Evolutionary conservation across 2,113 vertebrate species (phyloP).

Genomic region (Jaculus jaculus): DNA sequence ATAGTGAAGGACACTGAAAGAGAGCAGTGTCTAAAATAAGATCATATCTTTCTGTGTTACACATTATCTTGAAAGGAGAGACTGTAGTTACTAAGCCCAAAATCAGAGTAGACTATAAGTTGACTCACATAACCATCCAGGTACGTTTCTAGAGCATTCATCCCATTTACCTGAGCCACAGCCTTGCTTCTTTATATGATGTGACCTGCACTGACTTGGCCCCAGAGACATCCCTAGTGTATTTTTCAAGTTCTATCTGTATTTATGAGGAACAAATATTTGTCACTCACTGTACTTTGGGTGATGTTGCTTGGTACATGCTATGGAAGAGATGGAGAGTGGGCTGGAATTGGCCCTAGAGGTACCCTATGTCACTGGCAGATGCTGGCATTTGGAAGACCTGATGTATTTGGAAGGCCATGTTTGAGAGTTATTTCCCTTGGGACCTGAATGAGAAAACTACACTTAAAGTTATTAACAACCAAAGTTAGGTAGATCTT

Average conservation of each 20-base stretch:
- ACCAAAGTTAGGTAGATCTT: neutral
- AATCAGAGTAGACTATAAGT: neutral
- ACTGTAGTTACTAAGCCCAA: neutral
- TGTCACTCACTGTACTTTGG: neutral
- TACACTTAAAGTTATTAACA: neutral
- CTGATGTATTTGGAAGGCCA: neutral
- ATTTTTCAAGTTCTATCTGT: neutral
- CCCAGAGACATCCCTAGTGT: neutral
- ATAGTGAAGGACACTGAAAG: neutral
- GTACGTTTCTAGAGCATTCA: neutral
- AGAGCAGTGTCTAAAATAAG: neutral
- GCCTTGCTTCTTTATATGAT: neutral
- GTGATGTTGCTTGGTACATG: neutral
- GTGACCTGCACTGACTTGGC: neutral
- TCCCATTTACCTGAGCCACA: neutral
- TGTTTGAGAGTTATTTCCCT: conserved; percentile 14
- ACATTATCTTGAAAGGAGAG: neutral
- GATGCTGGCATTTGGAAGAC: neutral
- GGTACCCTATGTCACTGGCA: neutral
- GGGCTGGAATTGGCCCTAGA: neutral
- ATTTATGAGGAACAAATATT: neutral
- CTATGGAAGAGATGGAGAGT: neutral
- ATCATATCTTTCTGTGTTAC: neutral
- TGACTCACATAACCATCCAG: neutral
- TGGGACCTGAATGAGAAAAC: neutral